Evolutionary conservation across 2,113 vertebrate genomes (phyloP).

Genomic region (Lonchura striata): DNA sequence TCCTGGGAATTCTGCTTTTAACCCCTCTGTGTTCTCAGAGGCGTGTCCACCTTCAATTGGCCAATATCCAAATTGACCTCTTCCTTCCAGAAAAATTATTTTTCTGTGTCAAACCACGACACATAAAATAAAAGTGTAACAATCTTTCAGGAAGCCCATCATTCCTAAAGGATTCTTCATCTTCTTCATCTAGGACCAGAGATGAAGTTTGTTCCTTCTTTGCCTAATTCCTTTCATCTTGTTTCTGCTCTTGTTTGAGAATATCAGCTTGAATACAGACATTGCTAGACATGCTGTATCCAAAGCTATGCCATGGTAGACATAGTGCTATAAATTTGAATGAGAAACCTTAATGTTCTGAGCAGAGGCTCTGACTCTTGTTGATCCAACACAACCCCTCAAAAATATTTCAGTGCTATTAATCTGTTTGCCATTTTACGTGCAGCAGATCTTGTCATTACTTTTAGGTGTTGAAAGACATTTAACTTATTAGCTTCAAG

Average conservation of each 20-base stretch:
- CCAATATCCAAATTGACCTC: too few species aligned
- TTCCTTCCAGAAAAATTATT: too few species aligned
- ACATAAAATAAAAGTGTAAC: too few species aligned
- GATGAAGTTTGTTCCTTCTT: background rate
- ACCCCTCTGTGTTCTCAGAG: too few species aligned
- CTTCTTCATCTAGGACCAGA: background rate
- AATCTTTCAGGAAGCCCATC: background rate
- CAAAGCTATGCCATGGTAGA: background rate
- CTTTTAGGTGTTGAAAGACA: background rate
- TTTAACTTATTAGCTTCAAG: background rate
- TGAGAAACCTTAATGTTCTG: background rate
- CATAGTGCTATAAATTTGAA: rapidly evolving
- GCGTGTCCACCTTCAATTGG: too few species aligned
- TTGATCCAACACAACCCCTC: background rate
- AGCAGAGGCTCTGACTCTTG: background rate
- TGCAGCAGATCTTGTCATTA: background rate
- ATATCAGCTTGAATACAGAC: background rate
- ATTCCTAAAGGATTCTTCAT: background rate
- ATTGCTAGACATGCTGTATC: background rate
- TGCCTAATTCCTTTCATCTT: background rate
- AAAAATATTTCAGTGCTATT: background rate
- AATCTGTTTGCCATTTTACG: rapidly evolving
- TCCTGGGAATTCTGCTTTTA: too few species aligned
- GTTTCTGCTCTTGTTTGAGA: background rate
- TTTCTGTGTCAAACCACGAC: too few species aligned